These are phyloP conservation scores for Octomys mimax DNA, from an alignment of 2,797 vertebrate species.

Conservation along the genomic window DNA sequence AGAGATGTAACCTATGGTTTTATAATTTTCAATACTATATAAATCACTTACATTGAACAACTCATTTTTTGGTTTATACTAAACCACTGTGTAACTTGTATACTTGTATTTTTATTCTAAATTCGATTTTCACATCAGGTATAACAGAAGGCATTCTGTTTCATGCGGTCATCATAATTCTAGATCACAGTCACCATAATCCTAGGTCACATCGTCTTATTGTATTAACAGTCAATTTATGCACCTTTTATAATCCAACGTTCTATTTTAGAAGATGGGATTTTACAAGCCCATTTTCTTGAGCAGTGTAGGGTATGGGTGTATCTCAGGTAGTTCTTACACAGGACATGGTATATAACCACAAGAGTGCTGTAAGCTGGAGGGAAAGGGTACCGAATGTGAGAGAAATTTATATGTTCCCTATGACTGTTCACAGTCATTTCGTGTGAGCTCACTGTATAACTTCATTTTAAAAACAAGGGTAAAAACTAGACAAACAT, in stretches of 20 bases:
- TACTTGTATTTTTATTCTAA: not conserved
- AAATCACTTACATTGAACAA: slow-evolving; percentile 37
- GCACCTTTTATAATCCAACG: not conserved
- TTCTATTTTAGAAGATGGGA: slow-evolving; percentile 53
- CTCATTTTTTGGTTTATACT: slow-evolving; percentile 54
- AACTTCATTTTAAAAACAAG: slow-evolving; percentile 83
- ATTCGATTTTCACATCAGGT: not conserved
- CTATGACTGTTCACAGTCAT: slow-evolving; percentile 70
- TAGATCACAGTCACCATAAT: not conserved
- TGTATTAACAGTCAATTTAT: slow-evolving; percentile 14
- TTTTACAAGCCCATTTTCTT: slow-evolving; percentile 52
- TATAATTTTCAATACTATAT: slow-evolving; percentile 11
- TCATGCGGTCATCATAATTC: not conserved
- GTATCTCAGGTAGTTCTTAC: slow-evolving; percentile 58
- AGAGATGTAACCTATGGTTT: not conserved
- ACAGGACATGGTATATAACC: slow-evolving; percentile 46
- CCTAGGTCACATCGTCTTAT: slow-evolving; percentile 34
- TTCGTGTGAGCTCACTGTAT: slow-evolving; percentile 82
- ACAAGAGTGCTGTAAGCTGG: slow-evolving; percentile 53
- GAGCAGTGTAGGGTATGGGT: slow-evolving; percentile 48
- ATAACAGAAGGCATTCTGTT: slow-evolving; percentile 14
- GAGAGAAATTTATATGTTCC: slow-evolving; percentile 80
- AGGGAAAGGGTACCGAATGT: slow-evolving; percentile 78
- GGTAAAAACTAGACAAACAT: slow-evolving; percentile 84
- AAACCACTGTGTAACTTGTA: slow-evolving; percentile 5